These are phyloP conservation scores for Latrodectus geometricus DNA, from an alignment of 1,140 invertebrate genomes.

Conservation along the genomic window DNA sequence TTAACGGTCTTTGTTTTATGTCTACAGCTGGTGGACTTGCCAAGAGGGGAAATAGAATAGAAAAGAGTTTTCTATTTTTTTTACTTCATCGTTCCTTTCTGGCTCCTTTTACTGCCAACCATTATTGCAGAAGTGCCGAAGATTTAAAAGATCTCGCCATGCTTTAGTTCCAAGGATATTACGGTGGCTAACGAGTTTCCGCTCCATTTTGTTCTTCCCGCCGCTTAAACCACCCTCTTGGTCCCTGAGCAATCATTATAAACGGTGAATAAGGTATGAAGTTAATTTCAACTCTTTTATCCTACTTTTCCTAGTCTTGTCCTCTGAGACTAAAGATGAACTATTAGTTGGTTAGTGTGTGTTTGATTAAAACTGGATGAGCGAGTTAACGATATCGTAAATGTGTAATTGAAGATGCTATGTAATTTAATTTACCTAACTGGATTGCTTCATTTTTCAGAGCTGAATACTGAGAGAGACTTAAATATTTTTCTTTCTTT, in stretches of 20 bases:
- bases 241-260: not conserved
- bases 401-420: no score
- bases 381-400: no score
- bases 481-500: no score
- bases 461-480: no score
- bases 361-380: no score
- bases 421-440: no score
- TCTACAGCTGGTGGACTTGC: slow-evolving; percentile 28
- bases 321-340: no score
- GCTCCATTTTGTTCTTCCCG: not conserved
- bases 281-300: not conserved
- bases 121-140: slow-evolving; percentile 54
- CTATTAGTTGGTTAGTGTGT: no score
- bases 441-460: no score
- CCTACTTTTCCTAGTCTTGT: no score
- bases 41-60: not conserved
- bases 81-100: not conserved
- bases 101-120: slow-evolving; percentile 34
- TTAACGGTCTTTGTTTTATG: slow-evolving; percentile 61
- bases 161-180: slow-evolving; percentile 38
- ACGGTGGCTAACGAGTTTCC: slow-evolving; percentile 46
- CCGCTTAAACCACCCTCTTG: not conserved
- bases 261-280: not conserved
- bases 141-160: slow-evolving; percentile 53
- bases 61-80: not conserved